Base-by-base conservation (phyloP, 2,888 invertebrate species). In the Drosophila vallismaia region DNA sequence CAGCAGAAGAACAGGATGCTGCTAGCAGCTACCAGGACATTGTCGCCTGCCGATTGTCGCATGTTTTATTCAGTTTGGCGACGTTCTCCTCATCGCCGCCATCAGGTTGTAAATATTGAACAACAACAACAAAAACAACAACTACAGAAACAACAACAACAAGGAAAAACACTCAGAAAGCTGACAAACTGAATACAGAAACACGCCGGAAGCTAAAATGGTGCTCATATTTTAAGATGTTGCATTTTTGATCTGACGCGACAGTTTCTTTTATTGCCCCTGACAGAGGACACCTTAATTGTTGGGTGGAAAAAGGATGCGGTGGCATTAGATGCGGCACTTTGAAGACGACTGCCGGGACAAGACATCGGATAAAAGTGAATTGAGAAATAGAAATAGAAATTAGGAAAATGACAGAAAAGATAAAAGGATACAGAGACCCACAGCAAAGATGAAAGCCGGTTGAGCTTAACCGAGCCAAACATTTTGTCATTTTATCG, bases 11-110 rank as follows among this genome's bases (percentile, higher is more conserved):
- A 53, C 54, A 67, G 80, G 71, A 77, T 74, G 54, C 80, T 53
- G 38, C 31, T 52, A n/a, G 40, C 54, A 54, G 46, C 42, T 19
- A 19, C 19, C 49, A 56, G 49, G 63, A 59, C 58, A 57, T 50
- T 53, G 64, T 57, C 46, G 66, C 56, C 77, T 75, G 71, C 70
- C 81, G 73, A 76, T 78, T 74, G 79, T 74, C 67, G 64, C 76
- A 81, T 75, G 64, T 79, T 77, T 78, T 80, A 77, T 77, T 80
- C 80, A 77, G 80, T 74, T 77, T 52, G 67, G 48, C 70, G 71
- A 58, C 76, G 49, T 62, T 44, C 44, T 51, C 56, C 56, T 59
- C 44, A 56, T 45, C 52, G 55, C 60, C 56, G 51, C 59, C 79
- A 64, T 24, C 69, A 69, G 77, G 71, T 75, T 69, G 77, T 74